phyloP scores from a whole-genome alignment of 2,113 vertebrate genomes.

The Trematocara unimaculatum region DNA sequence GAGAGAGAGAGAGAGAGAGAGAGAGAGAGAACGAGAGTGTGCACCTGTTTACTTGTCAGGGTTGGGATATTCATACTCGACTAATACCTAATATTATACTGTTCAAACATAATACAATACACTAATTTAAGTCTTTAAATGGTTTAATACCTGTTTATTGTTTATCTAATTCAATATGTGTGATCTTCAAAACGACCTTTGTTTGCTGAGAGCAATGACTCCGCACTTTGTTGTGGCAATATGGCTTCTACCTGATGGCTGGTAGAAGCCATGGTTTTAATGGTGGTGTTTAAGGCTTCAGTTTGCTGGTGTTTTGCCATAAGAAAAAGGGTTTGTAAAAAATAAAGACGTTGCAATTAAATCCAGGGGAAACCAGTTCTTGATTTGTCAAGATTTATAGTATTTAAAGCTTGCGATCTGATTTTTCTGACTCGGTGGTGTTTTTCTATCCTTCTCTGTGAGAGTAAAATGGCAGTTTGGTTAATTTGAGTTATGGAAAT shows the following conservation, averaged over 20 bases:
- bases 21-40: neutral
- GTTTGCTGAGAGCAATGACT: conserved; percentile 41
- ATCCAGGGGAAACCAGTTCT: neutral
- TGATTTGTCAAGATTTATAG: neutral
- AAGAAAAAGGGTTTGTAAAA: neutral
- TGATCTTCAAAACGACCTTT: conserved; percentile 59
- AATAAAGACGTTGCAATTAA: neutral
- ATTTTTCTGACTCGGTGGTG: neutral
- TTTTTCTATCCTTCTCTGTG: neutral
- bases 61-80: neutral
- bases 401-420: neutral
- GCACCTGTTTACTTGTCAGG: conserved; percentile 37
- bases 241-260: neutral
- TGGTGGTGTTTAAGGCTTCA: neutral
- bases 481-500: conserved; percentile 73
- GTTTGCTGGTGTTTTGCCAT: neutral
- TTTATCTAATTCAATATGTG: neutral
- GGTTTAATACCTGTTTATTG: neutral
- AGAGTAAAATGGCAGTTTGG: conserved; percentile 39
- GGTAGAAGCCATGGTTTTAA: neutral
- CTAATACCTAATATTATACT: neutral
- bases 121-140: neutral
- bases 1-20: too few relatives aligned
- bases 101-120: neutral
- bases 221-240: conserved; percentile 58